Percentiles rank a stretch among this genome's conserved stretches.
Conservation (phyloP, 1,140 invertebrate genomes). For the Delia radicum region DNA sequence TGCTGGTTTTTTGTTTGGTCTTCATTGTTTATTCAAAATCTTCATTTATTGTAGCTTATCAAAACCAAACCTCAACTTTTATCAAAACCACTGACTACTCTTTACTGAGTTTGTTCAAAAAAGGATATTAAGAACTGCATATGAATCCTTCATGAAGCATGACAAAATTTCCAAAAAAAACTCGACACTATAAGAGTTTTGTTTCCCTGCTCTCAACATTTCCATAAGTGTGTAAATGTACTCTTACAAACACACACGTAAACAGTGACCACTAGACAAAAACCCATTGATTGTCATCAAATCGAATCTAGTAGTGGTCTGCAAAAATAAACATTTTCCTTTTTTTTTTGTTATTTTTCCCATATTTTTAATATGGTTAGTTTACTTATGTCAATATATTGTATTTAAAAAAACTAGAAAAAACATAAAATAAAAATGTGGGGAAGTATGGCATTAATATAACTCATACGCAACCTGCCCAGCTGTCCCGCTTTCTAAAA, state of each 20-base stretch:
- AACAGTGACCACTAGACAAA: conserved; percentile 11
- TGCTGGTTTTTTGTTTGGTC: background rate
- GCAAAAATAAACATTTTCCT: background rate
- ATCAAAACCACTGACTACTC: background rate
- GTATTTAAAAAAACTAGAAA: too few species aligned
- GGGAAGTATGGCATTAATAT: background rate
- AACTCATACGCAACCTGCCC: too few species aligned
- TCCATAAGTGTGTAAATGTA: too few species aligned
- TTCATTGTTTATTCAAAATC: background rate
- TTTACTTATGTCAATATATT: too few species aligned
- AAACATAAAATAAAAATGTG: too few species aligned
- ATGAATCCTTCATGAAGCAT: conserved; percentile 23
- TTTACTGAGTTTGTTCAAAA: background rate
- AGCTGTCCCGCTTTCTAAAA: too few species aligned
- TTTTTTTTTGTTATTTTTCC: background rate
- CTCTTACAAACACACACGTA: too few species aligned
- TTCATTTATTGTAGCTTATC: conserved; percentile 1
- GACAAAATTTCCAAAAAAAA: too few species aligned
- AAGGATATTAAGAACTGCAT: background rate
- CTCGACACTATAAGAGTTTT: too few species aligned
- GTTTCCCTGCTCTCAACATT: background rate
- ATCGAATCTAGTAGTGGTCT: background rate
- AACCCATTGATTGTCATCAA: conserved; percentile 21
- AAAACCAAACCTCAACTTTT: background rate
- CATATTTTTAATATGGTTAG: background rate